Evolutionary conservation across 2,888 invertebrate genomes (phyloP), one percentile per base, ranked within the genome.

Genomic region (Hypomecis atomaria): DNA sequence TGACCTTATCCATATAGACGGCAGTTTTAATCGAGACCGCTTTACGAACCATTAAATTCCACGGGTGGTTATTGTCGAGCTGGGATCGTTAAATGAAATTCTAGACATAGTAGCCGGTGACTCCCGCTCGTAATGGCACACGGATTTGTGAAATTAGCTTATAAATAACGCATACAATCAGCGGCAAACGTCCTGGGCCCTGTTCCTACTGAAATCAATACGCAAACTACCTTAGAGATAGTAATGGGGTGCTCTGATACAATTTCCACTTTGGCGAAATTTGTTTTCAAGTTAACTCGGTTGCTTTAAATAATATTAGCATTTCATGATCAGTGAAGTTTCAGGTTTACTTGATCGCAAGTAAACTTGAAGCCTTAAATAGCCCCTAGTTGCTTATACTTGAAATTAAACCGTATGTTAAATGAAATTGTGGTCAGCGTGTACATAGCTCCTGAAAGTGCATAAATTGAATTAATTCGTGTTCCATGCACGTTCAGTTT

Each of bases 21-120:
- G 84, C 85, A 84, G 87, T 89, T 90, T 88, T 89, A 90, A 90
- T 90, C 87, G 90, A 83, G 84, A 87, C 83, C 88, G 84, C 84
- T 89, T 88, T 86, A 87, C 85, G 86, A 83, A 78, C 85, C 87
- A 89, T 91, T 91, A 87, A 87, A 83, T 86, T 84, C 81, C 83
- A 86, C 83, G 86, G 82, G 82, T 83, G 85, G 84, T 87, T 88
- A 90, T 89, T 84, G 89, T 86, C 84, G 83, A 86, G 83, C 82
- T 84, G 88, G 87, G 89, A 87, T 82, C 88, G 84, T 84, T 87
- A 84, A 87, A 88, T 87, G 86, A 84, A 87, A 86, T 83, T 84
- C 84, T 86, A 84, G 81, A 84, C 81, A 79, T 79, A 78, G 79
- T 79, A 74, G 72, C 75, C 73, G 62, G 71, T 73, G 68, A 69